Conservation (phyloP, 1,140 invertebrate species). For the Oncopodura yosiiana region DNA sequence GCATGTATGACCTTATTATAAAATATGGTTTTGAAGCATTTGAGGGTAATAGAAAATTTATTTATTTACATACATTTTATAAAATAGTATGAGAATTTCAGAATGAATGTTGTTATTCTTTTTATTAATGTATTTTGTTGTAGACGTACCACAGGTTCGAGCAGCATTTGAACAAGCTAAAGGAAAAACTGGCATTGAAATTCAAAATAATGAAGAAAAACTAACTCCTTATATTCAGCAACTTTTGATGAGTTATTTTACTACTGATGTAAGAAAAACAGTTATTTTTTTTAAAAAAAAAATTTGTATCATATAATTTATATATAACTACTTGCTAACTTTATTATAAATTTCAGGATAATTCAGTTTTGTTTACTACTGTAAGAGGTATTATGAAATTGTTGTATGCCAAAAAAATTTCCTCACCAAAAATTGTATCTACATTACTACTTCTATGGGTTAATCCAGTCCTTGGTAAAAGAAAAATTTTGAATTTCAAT, state of each 20-base stretch:
- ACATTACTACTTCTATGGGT: constrained; percentile 5
- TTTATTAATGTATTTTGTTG: too few relatives aligned
- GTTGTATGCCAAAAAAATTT: background rate
- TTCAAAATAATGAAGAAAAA: too few relatives aligned
- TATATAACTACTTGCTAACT: background rate
- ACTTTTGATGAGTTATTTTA: background rate
- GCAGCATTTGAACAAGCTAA: too few relatives aligned
- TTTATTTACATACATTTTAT: too few relatives aligned
- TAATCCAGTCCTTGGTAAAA: constrained; percentile 2
- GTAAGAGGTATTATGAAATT: constrained; percentile 3
- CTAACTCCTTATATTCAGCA: too few relatives aligned
- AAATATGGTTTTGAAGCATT: constrained; percentile 5
- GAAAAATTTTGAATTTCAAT: background rate
- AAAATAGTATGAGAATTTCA: too few relatives aligned
- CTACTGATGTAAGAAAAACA: background rate
- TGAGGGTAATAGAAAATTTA: background rate
- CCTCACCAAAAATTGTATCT: constrained; percentile 3
- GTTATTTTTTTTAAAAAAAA: too few relatives aligned
- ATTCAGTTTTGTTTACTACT: background rate
- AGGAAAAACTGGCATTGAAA: too few relatives aligned
- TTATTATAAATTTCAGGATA: background rate
- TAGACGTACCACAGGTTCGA: too few relatives aligned
- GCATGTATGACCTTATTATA: constrained; percentile 4
- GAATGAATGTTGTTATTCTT: too few relatives aligned
- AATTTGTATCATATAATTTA: too few relatives aligned